Percentiles rank a stretch among this genome's conserved stretches.
These are phyloP conservation scores for Acheta domesticus DNA, from an alignment of 2,888 invertebrate genomes.

Conservation along the genomic window DNA sequence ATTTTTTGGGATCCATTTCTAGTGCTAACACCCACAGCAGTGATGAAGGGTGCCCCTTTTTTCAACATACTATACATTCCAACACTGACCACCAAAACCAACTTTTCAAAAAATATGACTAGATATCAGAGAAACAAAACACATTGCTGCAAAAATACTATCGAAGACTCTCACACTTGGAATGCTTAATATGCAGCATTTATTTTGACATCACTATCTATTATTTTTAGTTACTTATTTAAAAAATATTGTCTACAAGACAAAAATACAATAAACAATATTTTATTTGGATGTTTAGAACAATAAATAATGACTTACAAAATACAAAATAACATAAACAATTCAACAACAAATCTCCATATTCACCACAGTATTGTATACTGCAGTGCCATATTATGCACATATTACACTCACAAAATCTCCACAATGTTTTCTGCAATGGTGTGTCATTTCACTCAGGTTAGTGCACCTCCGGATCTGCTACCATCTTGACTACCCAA, in stretches of 20 bases:
- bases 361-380: neutral
- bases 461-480: slow-evolving; percentile 19
- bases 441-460: slow-evolving; percentile 19
- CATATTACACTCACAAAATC: neutral
- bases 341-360: neutral
- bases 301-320: neutral
- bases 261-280: neutral
- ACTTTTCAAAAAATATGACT: too few species aligned
- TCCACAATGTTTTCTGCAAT: neutral
- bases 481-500: slow-evolving; percentile 27
- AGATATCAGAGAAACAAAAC: too few species aligned
- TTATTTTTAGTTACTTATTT: neutral
- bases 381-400: neutral
- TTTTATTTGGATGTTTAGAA: neutral
- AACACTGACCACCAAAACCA: too few species aligned
- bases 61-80: too few species aligned
- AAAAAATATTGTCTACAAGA: neutral
- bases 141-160: too few species aligned
- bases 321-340: neutral
- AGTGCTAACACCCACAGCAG: too few species aligned
- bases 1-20: too few species aligned
- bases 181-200: neutral
- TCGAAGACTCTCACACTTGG: too few species aligned
- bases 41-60: too few species aligned
- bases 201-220: neutral